phyloP scores from a whole-genome alignment of 2,113 vertebrate genomes.

The Channa argus region DNA sequence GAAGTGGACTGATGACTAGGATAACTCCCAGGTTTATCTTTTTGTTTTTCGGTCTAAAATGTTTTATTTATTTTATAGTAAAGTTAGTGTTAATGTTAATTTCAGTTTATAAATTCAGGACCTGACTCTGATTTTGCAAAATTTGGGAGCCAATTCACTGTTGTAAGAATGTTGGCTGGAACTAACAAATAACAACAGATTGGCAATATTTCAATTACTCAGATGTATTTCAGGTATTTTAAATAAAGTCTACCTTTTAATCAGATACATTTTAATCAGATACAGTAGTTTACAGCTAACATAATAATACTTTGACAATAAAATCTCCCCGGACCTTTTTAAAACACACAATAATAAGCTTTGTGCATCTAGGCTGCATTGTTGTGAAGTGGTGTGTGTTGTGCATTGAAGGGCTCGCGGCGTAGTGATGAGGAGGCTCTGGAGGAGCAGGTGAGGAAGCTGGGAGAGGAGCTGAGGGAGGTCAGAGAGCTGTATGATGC shows the following conservation, averaged over 20 bases:
- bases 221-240: too few relatives aligned
- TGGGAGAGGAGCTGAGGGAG: constrained; percentile 92
- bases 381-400: constrained; percentile 11
- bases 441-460: constrained; percentile 94
- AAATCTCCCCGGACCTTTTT: constrained; percentile 74
- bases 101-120: too few relatives aligned
- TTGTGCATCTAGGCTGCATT: background rate
- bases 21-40: too few relatives aligned
- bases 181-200: too few relatives aligned
- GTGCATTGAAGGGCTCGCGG: constrained; percentile 86
- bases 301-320: background rate
- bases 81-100: too few relatives aligned
- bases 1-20: too few relatives aligned
- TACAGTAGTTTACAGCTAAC: background rate
- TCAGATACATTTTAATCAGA: background rate
- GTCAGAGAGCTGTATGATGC: constrained; percentile 90
- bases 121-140: too few relatives aligned
- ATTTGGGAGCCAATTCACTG: too few relatives aligned
- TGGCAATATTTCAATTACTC: too few relatives aligned
- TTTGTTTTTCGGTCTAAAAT: too few relatives aligned
- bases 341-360: background rate
- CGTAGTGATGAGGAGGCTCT: constrained; percentile 94
- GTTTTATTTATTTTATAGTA: too few relatives aligned
- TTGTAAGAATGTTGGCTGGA: too few relatives aligned
- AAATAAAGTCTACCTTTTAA: background rate